Conservation (phyloP, 1,140 invertebrate species). For the Trachymyrmex cornetzi region DNA sequence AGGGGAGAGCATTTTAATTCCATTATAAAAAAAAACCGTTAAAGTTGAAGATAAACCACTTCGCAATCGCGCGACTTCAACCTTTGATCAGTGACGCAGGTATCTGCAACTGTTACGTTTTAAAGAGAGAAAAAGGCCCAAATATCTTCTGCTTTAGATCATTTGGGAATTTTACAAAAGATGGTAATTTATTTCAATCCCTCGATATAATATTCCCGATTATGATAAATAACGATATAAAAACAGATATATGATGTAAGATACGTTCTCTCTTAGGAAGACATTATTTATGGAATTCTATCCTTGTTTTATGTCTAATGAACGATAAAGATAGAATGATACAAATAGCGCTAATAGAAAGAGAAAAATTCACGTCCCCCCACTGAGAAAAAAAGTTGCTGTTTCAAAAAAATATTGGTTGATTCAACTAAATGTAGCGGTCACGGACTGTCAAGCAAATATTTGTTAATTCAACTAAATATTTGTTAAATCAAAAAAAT, state of each 20-base stretch:
- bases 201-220: background rate
- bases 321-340: too few species aligned
- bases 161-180: slow-evolving; percentile 17
- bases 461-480: too few species aligned
- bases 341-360: too few species aligned
- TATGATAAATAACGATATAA: slow-evolving; percentile 20
- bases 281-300: too few species aligned
- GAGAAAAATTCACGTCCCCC: too few species aligned
- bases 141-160: slow-evolving; percentile 32
- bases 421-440: too few species aligned
- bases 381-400: too few species aligned
- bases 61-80: background rate
- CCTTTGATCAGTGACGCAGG: background rate
- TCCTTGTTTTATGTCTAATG: too few species aligned
- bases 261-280: too few species aligned
- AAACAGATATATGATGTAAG: background rate
- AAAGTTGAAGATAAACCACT: background rate
- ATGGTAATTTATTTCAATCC: slow-evolving; percentile 1
- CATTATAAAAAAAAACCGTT: background rate
- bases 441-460: too few species aligned
- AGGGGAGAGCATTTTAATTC: background rate
- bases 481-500: too few species aligned
- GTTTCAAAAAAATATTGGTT: too few species aligned
- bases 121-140: background rate
- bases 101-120: background rate